Evolutionary conservation across 2,113 vertebrate species (phyloP), one percentile per base, ranked within the genome.

Genomic region (Pterocles gutturalis): DNA sequence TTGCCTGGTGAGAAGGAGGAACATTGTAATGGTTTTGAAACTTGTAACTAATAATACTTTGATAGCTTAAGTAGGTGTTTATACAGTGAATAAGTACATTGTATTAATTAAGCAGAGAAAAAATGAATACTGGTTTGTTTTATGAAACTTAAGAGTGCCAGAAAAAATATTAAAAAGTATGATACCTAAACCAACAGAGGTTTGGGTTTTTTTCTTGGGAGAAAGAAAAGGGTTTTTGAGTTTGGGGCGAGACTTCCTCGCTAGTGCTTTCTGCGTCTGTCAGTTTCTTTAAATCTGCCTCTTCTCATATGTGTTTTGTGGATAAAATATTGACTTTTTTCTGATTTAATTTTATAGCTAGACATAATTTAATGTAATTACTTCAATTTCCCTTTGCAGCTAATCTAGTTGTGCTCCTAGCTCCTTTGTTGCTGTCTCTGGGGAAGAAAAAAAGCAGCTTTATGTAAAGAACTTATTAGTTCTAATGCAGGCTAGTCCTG

Each of bases 221-320:
- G 8, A 3, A 31, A 20, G 4, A 31, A n/a, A 15, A 3, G 2
- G 2, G 8, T n/a, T 58, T 93, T 73, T 73, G 46, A 7, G 45
- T 91, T 86, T 14, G 5, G 18, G 2, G 4, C 36, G 20, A 51
- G 20, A 51, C 55, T 69, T 72, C 28, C 64, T 72, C 80, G 21
- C 12, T 51, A 26, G 19, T 51, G 8, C 21, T 87, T 92, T 73
- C 38, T 85, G 96, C 17, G 29, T 75, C 29, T 57, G 0, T 53
- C 13, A 22, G 19, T 69, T 76, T 82, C 15, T 53, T 71, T 64
- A 65, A 43, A 65, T 82, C 43, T 82, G 10, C 13, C 8, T 53
- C 11, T 66, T 82, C 12, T 62, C 10, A 2, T 71, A 0, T 0
- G 0, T 51, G 22, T 29, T 73, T 81, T 62, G 5, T 77, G 78